These are phyloP conservation scores for Choristoneura rosaceana DNA, from an alignment of 2,888 invertebrate genomes.

Conservation along the genomic window DNA sequence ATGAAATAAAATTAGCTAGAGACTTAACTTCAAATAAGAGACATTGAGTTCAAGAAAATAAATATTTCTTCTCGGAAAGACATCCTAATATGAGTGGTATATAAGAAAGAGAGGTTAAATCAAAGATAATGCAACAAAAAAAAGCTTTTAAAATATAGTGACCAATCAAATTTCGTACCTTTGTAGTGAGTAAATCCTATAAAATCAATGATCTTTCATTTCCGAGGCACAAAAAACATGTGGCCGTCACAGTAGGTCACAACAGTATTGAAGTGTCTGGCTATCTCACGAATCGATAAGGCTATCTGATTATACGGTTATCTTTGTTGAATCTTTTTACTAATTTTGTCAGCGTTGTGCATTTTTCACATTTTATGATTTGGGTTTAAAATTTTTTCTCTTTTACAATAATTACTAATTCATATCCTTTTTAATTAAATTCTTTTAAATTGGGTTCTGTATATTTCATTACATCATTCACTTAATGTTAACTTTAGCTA, in stretches of 20 bases:
- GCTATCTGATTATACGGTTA: constrained; percentile 4
- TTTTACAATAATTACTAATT: background rate
- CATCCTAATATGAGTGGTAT: background rate
- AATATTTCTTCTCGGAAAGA: background rate
- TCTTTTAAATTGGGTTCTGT: too few relatives aligned
- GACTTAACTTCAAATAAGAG: background rate
- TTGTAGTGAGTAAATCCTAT: background rate
- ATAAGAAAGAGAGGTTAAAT: background rate
- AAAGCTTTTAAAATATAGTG: background rate
- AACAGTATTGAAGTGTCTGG: background rate
- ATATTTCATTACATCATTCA: too few relatives aligned
- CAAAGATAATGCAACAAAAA: background rate
- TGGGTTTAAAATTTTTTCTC: background rate
- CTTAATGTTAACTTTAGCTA: too few relatives aligned
- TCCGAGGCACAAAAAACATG: background rate
- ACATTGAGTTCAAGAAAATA: too few relatives aligned
- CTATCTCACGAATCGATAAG: background rate
- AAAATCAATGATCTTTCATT: background rate
- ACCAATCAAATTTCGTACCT: background rate
- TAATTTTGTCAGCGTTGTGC: background rate
- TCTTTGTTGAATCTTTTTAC: background rate
- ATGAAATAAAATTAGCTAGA: background rate
- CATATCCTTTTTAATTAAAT: background rate
- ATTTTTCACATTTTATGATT: background rate
- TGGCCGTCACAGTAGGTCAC: background rate